Evolutionary conservation across 1,140 invertebrate genomes (phyloP).

Genomic region (Belonocnema kinseyi): DNA sequence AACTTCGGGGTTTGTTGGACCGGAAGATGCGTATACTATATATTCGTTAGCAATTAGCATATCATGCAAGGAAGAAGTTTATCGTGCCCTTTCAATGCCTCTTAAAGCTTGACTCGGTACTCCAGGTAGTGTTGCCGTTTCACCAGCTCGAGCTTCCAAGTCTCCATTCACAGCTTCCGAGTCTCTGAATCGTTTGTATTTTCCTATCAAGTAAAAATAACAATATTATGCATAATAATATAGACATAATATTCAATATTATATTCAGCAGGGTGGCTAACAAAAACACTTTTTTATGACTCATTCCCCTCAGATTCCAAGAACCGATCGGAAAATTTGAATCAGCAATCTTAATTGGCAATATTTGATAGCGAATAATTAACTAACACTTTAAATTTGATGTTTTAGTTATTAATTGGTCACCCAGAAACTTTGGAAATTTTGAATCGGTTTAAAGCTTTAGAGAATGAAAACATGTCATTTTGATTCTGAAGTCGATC

Average conservation of each 20-base stretch:
- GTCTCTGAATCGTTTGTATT: slow-evolving; percentile 70
- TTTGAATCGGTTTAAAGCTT: too few species aligned
- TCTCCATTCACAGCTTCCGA: slow-evolving; percentile 68
- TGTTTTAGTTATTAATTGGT: too few species aligned
- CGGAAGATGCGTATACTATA: slow-evolving; percentile 23
- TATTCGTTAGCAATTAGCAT: slow-evolving; percentile 28
- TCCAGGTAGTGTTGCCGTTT: slow-evolving; percentile 58
- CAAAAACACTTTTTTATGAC: too few species aligned
- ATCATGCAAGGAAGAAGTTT: slow-evolving; percentile 40
- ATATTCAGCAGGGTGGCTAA: too few species aligned
- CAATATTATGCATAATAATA: slow-evolving; percentile 32
- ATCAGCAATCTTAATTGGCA: too few species aligned
- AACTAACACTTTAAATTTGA: too few species aligned
- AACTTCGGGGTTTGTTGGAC: slow-evolving; percentile 3
- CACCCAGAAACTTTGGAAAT: too few species aligned
- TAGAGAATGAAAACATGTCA: too few species aligned
- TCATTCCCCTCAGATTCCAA: too few species aligned
- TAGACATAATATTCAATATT: background rate
- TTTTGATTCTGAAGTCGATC: too few species aligned
- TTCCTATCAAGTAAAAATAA: slow-evolving; percentile 56
- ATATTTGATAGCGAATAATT: too few species aligned
- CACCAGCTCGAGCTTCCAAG: slow-evolving; percentile 61
- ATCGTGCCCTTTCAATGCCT: slow-evolving; percentile 66
- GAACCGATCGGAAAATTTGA: too few species aligned
- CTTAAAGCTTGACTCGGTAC: slow-evolving; percentile 65